Evolutionary conservation across 2,888 invertebrate genomes (phyloP).

Genomic region (Eupelmus urozonus): DNA sequence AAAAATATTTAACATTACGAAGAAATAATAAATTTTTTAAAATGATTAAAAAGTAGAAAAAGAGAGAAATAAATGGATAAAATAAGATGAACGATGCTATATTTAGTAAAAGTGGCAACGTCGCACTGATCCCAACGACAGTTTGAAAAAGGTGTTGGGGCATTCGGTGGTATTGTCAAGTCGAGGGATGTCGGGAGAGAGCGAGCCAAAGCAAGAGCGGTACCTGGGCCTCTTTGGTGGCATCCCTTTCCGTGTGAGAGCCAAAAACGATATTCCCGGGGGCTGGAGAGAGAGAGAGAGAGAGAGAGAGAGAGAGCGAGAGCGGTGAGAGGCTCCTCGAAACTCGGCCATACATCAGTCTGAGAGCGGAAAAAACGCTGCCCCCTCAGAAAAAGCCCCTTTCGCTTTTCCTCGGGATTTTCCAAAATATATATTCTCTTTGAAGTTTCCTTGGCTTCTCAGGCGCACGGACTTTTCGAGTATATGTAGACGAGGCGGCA

Average conservation of each 20-base stretch:
- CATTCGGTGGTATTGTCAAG: conserved; percentile 53
- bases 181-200: conserved; percentile 47
- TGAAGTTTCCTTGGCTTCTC: conserved; percentile 41
- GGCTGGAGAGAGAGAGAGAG: no score
- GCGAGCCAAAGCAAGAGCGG: conserved; percentile 20
- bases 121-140: conserved; percentile 52
- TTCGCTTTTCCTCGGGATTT: conserved; percentile 46
- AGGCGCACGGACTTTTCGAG: neutral
- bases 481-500: conserved; percentile 10
- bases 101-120: conserved; percentile 50
- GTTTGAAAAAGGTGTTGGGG: conserved; percentile 40
- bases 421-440: conserved; percentile 40
- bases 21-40: no score
- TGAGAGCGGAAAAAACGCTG: conserved; percentile 7
- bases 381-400: conserved; percentile 41
- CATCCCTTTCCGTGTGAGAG: conserved; percentile 60
- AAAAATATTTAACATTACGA: no score
- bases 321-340: conserved; percentile 38
- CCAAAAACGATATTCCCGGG: conserved; percentile 51
- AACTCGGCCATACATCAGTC: conserved; percentile 57
- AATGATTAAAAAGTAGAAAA: no score
- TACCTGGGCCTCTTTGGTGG: conserved; percentile 59
- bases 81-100: neutral
- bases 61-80: conserved; percentile 11
- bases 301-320: no score